These are phyloP conservation scores for Merops nubicus DNA, from an alignment of 2,113 vertebrate genomes.

Conservation along the genomic window DNA sequence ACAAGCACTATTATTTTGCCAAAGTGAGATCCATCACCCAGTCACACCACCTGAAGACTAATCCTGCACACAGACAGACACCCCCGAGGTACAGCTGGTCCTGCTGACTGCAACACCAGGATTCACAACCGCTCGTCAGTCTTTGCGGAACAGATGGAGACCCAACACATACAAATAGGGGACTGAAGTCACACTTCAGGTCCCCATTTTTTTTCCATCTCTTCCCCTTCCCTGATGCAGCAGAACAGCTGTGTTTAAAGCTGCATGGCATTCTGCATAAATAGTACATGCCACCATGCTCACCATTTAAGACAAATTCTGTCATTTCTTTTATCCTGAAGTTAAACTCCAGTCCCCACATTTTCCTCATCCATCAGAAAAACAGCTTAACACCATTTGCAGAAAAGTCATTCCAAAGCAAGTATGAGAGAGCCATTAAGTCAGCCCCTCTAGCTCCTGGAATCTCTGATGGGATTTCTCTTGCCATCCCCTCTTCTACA, in stretches of 20 bases:
- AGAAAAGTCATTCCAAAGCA: background rate
- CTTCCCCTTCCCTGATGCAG: background rate
- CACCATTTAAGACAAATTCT: background rate
- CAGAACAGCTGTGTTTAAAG: accelerated
- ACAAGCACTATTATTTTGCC: background rate
- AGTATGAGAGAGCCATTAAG: accelerated
- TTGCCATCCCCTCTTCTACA: background rate
- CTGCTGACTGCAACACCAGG: accelerated
- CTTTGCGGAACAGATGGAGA: background rate
- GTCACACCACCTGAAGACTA: accelerated
- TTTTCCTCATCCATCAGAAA: background rate
- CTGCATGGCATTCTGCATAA: accelerated
- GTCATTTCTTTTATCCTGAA: background rate
- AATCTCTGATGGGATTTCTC: background rate
- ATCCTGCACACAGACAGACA: background rate
- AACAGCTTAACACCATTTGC: background rate
- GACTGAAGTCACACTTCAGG: background rate
- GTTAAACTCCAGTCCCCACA: accelerated
- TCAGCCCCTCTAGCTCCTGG: background rate
- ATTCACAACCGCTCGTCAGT: accelerated
- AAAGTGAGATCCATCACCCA: background rate
- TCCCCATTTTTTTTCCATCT: background rate
- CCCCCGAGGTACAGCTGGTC: background rate
- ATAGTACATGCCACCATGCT: accelerated
- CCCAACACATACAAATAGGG: accelerated